Conservation (phyloP, 2,888 invertebrate genomes). For the Julus scanicus region DNA sequence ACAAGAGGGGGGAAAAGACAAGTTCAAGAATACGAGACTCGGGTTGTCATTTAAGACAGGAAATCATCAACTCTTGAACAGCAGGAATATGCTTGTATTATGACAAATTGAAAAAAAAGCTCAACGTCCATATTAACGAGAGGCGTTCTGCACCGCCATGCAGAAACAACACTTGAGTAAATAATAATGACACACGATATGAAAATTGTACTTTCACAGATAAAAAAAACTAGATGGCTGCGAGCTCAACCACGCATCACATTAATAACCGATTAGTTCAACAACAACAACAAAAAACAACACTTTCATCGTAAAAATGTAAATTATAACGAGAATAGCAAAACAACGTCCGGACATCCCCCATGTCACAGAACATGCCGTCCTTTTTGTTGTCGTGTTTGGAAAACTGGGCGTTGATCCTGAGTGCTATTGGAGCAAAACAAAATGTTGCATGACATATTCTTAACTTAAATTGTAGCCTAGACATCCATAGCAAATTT, state of each 20-base stretch:
- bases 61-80: too few relatives aligned
- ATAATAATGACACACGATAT: not conserved
- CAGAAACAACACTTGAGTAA: not conserved
- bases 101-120: not conserved
- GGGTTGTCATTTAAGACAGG: too few relatives aligned
- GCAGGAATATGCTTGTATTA: not conserved
- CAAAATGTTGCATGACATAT: too few relatives aligned
- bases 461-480: too few relatives aligned
- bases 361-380: not conserved
- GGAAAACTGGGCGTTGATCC: too few relatives aligned
- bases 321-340: not conserved
- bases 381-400: too few relatives aligned
- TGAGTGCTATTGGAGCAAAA: too few relatives aligned
- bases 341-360: not conserved
- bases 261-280: not conserved
- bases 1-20: too few relatives aligned
- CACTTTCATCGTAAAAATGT: not conserved
- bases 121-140: conserved; percentile 6
- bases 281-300: not conserved
- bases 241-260: not conserved
- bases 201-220: not conserved
- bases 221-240: not conserved
- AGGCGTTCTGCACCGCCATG: not conserved
- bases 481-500: too few relatives aligned
- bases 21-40: too few relatives aligned